Evolutionary conservation across 1,140 invertebrate species (phyloP).

Genomic region (Trinorchestia longiramus): DNA sequence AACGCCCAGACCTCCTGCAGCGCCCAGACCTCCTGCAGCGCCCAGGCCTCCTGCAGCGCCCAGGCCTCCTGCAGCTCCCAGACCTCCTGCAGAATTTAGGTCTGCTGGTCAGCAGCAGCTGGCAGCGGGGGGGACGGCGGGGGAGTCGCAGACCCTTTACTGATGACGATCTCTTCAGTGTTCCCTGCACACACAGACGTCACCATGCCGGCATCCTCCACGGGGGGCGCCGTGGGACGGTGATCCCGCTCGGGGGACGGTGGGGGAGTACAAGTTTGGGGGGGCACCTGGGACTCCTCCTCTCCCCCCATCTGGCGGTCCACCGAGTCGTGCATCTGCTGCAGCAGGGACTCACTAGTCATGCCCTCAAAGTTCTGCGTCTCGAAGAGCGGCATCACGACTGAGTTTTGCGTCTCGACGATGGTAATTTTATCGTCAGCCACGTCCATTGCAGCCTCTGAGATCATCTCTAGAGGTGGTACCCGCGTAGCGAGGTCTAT

Average conservation of each 20-base stretch:
- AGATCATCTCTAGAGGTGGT: background rate
- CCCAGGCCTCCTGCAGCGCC: no score
- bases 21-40: no score
- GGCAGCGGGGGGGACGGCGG: constrained; percentile 22
- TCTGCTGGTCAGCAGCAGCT: background rate
- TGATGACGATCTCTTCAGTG: background rate
- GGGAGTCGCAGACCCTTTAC: background rate
- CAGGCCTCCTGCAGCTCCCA: no score
- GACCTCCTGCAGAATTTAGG: background rate
- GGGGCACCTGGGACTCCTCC: background rate
- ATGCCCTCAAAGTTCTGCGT: background rate
- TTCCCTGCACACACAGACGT: background rate
- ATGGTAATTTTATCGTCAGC: background rate
- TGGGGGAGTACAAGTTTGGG: constrained; percentile 37
- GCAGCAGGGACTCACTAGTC: background rate
- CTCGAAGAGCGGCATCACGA: background rate
- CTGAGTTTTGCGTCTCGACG: background rate
- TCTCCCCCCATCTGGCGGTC: background rate
- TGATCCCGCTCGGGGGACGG: constrained; percentile 13
- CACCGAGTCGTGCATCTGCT: background rate
- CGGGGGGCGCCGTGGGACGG: background rate
- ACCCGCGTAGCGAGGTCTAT: background rate
- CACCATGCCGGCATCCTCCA: background rate
- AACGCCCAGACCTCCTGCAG: no score
- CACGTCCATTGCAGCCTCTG: background rate